Conservation (phyloP, 2,888 invertebrate species). For the Rosalia funebris region DNA sequence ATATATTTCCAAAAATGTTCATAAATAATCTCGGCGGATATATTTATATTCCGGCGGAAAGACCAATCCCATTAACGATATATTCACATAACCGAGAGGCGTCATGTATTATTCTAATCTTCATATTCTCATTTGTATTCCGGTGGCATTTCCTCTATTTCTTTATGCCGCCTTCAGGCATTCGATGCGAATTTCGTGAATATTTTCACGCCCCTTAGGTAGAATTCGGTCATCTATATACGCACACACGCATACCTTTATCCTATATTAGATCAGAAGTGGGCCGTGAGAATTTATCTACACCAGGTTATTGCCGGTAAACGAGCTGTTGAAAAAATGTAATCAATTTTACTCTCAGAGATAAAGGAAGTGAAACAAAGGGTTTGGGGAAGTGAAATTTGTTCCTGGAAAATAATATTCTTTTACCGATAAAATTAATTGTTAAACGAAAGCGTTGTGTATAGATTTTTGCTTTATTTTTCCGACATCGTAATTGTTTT, state of each 20-base stretch:
- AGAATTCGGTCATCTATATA: constrained; percentile 22
- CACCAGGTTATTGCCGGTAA: constrained; percentile 3
- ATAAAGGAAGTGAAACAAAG: too few species aligned
- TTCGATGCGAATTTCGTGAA: constrained; percentile 18
- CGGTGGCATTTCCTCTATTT: constrained; percentile 15
- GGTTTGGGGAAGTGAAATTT: not conserved
- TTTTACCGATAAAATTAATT: too few species aligned
- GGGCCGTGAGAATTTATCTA: constrained; percentile 17
- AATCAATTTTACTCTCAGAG: not conserved
- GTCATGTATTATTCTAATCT: constrained; percentile 14
- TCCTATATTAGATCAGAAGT: constrained; percentile 12
- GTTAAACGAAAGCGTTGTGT: too few species aligned
- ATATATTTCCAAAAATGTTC: too few species aligned
- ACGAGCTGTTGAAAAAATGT: not conserved
- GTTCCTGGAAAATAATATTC: too few species aligned
- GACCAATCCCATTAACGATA: not conserved
- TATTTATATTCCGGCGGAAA: too few species aligned
- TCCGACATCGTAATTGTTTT: too few species aligned
- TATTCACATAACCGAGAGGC: not conserved
- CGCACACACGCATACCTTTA: constrained; percentile 18
- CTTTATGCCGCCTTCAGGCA: constrained; percentile 9
- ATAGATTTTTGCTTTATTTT: too few species aligned
- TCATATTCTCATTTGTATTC: constrained; percentile 12
- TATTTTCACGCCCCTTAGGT: constrained; percentile 20
- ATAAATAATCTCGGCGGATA: too few species aligned